These are phyloP conservation scores for Helicoverpa assulta DNA, from an alignment of 2,888 invertebrate species.

Conservation along the genomic window DNA sequence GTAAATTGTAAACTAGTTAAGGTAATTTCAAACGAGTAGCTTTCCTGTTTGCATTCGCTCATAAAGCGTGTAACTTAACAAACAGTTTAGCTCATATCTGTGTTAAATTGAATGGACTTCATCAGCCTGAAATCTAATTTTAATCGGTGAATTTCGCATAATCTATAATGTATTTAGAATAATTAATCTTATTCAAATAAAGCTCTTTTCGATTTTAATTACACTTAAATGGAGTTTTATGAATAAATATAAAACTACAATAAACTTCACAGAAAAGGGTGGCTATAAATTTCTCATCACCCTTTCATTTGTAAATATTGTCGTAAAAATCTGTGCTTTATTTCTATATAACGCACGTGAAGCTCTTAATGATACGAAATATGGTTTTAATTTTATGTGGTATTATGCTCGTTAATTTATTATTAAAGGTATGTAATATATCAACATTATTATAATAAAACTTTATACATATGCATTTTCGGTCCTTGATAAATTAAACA, in stretches of 20 bases:
- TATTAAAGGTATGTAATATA: neutral
- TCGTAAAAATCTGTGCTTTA: constrained; percentile 14
- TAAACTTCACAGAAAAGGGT: constrained; percentile 34
- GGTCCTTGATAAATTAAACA: too few species aligned
- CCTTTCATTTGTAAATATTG: constrained; percentile 24
- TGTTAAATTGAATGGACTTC: constrained; percentile 39
- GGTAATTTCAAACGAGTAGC: constrained; percentile 26
- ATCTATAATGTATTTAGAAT: constrained; percentile 3
- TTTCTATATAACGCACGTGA: constrained; percentile 9
- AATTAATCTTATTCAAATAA: neutral
- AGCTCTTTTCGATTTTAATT: constrained; percentile 22
- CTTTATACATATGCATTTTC: too few species aligned
- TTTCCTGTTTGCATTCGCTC: constrained; percentile 37
- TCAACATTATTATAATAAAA: too few species aligned
- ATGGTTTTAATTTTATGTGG: constrained; percentile 15
- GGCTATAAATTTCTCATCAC: constrained; percentile 43
- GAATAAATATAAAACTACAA: constrained; percentile 39
- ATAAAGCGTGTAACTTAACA: constrained; percentile 38
- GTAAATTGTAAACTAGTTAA: constrained; percentile 18
- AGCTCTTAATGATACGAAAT: constrained; percentile 20
- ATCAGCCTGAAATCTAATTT: constrained; percentile 21
- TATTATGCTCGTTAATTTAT: constrained; percentile 8
- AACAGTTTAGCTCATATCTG: constrained; percentile 34
- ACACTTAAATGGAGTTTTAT: constrained; percentile 12
- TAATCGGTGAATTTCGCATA: constrained; percentile 8